These are phyloP conservation scores for Percopsis transmontana DNA, from an alignment of 2,113 vertebrate species.

Conservation along the genomic window DNA sequence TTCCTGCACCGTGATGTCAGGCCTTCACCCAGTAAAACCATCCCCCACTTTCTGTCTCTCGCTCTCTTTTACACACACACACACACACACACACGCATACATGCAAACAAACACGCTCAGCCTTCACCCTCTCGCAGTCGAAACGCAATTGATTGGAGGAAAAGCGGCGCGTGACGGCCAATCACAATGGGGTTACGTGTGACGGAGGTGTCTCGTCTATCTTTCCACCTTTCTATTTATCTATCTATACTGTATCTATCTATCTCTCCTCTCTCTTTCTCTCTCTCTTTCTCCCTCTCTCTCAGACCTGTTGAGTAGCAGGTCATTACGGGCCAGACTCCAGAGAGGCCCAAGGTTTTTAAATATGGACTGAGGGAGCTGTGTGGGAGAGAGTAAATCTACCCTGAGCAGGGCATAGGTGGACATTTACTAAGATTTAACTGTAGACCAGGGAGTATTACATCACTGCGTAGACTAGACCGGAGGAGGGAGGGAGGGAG, in stretches of 20 bases:
- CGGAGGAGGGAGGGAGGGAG: slow-evolving; percentile 1
- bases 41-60: not conserved
- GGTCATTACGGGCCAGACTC: not conserved
- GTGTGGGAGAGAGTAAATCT: slow-evolving; percentile 28
- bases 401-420: slow-evolving; percentile 24
- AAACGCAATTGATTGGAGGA: slow-evolving; percentile 34
- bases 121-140: slow-evolving; percentile 6
- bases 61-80: slow-evolving; percentile 9
- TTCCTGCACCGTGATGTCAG: slow-evolving; percentile 53
- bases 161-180: slow-evolving; percentile 32
- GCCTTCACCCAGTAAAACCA: slow-evolving; percentile 11
- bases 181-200: slow-evolving; percentile 21
- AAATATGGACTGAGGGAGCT: slow-evolving; percentile 25
- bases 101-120: not conserved
- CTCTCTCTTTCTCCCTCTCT: not conserved
- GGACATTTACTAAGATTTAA: slow-evolving; percentile 57
- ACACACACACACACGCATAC: slow-evolving; percentile 12
- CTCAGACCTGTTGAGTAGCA: slow-evolving; percentile 32
- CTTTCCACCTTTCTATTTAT: too few species aligned
- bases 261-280: not conserved
- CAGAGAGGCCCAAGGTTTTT: slow-evolving; percentile 12
- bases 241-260: not conserved
- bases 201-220: slow-evolving; percentile 12
- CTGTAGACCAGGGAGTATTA: slow-evolving; percentile 47
- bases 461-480: slow-evolving; percentile 40